Evolutionary conservation across 2,113 vertebrate species (phyloP).

Genomic region (Xiphophorus hellerii): DNA sequence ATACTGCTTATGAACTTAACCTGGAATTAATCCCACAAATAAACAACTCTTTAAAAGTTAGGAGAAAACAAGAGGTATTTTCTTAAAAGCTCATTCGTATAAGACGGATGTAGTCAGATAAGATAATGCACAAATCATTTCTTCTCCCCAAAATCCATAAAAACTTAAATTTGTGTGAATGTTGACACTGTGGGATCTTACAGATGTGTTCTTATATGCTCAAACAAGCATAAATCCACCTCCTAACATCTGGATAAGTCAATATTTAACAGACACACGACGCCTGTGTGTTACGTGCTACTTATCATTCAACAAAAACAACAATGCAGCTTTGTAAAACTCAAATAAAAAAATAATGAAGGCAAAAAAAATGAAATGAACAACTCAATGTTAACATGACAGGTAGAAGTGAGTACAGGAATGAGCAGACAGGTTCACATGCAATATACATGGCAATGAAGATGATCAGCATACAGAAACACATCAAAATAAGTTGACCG

Average conservation of each 20-base stretch:
- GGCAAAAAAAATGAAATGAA: conserved; percentile 1
- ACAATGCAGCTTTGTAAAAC: background rate
- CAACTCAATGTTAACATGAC: conserved; percentile 14
- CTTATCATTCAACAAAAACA: conserved; percentile 9
- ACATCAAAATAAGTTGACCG: conserved; percentile 4
- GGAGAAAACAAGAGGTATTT: background rate
- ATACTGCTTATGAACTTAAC: background rate
- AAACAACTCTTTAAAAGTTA: too few species aligned
- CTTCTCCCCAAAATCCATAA: background rate
- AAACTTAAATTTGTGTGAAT: background rate
- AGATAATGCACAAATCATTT: background rate
- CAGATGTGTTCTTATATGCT: background rate
- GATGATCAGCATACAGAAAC: conserved; percentile 8
- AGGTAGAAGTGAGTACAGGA: conserved; percentile 5
- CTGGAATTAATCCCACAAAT: background rate
- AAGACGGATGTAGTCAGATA: too few species aligned
- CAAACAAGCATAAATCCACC: background rate
- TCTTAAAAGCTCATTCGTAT: background rate
- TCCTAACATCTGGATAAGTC: background rate
- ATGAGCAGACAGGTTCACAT: conserved; percentile 1
- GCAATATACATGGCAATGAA: conserved; percentile 21
- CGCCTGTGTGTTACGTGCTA: conserved; percentile 9
- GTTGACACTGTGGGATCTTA: background rate
- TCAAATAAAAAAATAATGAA: background rate
- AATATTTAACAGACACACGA: conserved; percentile 26